phyloP scores from a whole-genome alignment of 1,140 invertebrate species.

The Sycobia sp. region DNA sequence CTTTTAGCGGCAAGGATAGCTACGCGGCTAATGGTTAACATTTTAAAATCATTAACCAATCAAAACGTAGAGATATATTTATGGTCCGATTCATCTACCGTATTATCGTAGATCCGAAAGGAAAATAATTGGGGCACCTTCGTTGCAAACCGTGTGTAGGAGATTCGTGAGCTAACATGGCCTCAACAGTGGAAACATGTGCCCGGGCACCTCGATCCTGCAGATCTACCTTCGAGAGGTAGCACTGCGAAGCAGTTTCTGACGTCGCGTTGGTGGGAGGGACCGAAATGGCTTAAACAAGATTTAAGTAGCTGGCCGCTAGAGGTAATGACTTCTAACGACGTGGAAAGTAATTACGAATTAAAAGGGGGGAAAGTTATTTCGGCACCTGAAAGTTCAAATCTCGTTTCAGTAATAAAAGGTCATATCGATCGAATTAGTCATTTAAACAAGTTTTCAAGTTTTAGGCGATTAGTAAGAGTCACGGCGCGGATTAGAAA shows the following conservation, averaged over 20 bases:
- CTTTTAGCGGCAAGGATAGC: constrained; percentile 33
- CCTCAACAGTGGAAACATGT: constrained; percentile 38
- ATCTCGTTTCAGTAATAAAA: background rate
- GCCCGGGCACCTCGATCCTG: constrained; percentile 30
- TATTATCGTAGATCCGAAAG: background rate
- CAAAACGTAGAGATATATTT: background rate
- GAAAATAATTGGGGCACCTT: background rate
- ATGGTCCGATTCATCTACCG: background rate
- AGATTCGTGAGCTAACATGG: background rate
- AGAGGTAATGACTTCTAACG: constrained; percentile 14
- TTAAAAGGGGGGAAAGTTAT: constrained; percentile 8
- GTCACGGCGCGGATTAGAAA: background rate
- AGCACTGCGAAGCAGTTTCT: constrained; percentile 26
- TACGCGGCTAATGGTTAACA: background rate
- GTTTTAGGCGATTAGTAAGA: background rate
- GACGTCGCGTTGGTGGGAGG: constrained; percentile 53
- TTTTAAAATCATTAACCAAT: background rate
- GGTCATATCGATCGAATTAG: background rate
- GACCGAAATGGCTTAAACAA: constrained; percentile 44
- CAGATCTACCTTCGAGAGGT: background rate
- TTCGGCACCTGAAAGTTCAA: background rate
- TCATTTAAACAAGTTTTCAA: background rate
- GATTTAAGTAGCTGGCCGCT: constrained; percentile 37
- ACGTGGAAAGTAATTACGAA: constrained; percentile 20
- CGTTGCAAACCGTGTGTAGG: background rate